These are phyloP conservation scores for Drosophila gaucha DNA, from an alignment of 2,888 invertebrate genomes.

Conservation along the genomic window DNA sequence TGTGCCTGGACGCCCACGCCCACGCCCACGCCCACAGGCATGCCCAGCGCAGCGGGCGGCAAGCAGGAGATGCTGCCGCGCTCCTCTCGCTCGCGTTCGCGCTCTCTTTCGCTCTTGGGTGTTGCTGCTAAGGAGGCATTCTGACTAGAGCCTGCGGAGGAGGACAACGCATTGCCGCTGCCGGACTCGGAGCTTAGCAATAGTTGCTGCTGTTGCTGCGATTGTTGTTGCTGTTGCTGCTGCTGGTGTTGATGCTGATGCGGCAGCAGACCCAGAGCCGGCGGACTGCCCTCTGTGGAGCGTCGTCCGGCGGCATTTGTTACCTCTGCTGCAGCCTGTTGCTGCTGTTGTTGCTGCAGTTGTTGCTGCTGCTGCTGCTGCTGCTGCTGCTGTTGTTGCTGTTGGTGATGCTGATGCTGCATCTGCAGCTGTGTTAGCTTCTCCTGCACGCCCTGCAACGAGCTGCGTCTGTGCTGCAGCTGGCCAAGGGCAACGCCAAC, in stretches of 20 bases:
- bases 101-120: constrained; percentile 73
- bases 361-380: constrained; percentile 64
- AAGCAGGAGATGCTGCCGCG: constrained; percentile 81
- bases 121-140: constrained; percentile 75
- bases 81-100: constrained; percentile 68
- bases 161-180: constrained; percentile 60
- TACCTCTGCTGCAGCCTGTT: constrained; percentile 41
- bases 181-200: constrained; percentile 53
- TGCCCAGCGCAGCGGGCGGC: constrained; percentile 79
- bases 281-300: constrained; percentile 68
- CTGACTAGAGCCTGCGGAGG: constrained; percentile 78
- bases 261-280: constrained; percentile 37
- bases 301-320: constrained; percentile 54
- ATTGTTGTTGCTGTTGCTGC: constrained; percentile 35
- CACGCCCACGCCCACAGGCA: constrained; percentile 61
- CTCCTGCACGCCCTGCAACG: constrained; percentile 82
- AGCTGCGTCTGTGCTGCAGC: constrained; percentile 70
- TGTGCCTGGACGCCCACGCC: constrained; percentile 51
- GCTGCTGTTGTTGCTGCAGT: constrained; percentile 43
- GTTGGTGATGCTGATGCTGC: constrained; percentile 78
- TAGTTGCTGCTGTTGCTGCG: constrained; percentile 36
- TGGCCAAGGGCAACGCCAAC: constrained; percentile 52
- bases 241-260: constrained; percentile 44
- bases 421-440: constrained; percentile 81
- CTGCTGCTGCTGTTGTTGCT: constrained; percentile 76